Percentiles rank a stretch among this genome's conserved stretches.
Evolutionary conservation across 2,888 invertebrate genomes (phyloP).

Genomic region (Ctenicera cuprea): DNA sequence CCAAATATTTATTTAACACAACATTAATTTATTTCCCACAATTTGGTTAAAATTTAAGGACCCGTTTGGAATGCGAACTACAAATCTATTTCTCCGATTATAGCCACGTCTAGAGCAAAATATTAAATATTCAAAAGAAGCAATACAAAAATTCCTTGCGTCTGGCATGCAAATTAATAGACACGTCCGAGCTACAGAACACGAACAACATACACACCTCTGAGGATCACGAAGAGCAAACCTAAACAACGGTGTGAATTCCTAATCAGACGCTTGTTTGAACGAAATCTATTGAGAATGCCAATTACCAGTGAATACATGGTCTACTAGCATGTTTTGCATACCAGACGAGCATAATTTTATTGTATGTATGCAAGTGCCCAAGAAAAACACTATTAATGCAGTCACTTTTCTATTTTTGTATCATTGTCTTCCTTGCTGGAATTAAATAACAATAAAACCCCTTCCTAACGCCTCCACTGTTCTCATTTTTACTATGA

Average conservation of each 20-base stretch:
- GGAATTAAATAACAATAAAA: no score
- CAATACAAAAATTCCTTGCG: slow-evolving; percentile 2
- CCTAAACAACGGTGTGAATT: slow-evolving; percentile 16
- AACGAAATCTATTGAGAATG: slow-evolving; percentile 16
- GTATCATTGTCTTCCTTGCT: no score
- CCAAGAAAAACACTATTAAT: no score
- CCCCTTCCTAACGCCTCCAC: no score
- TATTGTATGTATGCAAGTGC: no score
- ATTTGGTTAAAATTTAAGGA: no score
- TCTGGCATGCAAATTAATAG: slow-evolving; percentile 22
- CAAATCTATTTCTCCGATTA: background rate
- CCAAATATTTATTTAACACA: no score
- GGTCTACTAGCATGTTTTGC: background rate
- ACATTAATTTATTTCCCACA: no score
- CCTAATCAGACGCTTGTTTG: slow-evolving; percentile 8
- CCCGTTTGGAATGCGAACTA: no score
- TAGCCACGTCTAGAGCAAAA: background rate
- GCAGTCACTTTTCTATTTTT: no score
- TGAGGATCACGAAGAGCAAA: background rate
- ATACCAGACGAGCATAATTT: background rate
- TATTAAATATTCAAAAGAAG: slow-evolving; percentile 1
- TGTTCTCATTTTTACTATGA: no score
- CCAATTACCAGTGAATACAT: slow-evolving; percentile 1
- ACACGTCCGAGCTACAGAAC: slow-evolving; percentile 2
- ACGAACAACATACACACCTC: slow-evolving; percentile 11